phyloP scores from a whole-genome alignment of 2,888 invertebrate species.

The Dryobota labecula region DNA sequence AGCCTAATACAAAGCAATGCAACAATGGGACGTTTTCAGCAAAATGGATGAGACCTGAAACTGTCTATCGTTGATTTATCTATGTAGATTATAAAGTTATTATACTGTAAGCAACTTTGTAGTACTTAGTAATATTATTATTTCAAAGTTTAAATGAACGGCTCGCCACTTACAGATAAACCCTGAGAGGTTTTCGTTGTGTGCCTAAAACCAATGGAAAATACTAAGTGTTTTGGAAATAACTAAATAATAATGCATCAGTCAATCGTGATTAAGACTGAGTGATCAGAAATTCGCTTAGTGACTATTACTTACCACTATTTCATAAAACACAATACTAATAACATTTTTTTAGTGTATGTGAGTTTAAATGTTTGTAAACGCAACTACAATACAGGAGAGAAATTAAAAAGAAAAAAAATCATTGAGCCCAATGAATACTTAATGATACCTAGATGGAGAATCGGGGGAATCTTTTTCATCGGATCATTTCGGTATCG shows the following conservation, averaged over 20 bases:
- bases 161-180: not conserved
- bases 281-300: not conserved
- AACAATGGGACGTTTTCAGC: not conserved
- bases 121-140: not conserved
- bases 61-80: not conserved
- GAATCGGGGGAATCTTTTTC: not conserved
- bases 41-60: not conserved
- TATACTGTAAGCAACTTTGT: not conserved
- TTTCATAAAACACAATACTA: not conserved
- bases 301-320: not conserved
- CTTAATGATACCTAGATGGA: no score
- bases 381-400: no score
- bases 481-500: slow-evolving; percentile 1
- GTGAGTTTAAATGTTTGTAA: no score
- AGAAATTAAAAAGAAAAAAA: no score
- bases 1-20: slow-evolving; percentile 1
- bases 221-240: not conserved
- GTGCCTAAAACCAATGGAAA: not conserved
- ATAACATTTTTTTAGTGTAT: no score
- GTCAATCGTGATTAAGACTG: not conserved
- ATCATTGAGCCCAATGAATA: not conserved
- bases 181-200: not conserved
- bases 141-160: not conserved
- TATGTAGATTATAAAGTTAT: not conserved
- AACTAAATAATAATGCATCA: not conserved